Evolutionary conservation across 2,113 vertebrate genomes (phyloP).

Genomic region (Turnix velox): DNA sequence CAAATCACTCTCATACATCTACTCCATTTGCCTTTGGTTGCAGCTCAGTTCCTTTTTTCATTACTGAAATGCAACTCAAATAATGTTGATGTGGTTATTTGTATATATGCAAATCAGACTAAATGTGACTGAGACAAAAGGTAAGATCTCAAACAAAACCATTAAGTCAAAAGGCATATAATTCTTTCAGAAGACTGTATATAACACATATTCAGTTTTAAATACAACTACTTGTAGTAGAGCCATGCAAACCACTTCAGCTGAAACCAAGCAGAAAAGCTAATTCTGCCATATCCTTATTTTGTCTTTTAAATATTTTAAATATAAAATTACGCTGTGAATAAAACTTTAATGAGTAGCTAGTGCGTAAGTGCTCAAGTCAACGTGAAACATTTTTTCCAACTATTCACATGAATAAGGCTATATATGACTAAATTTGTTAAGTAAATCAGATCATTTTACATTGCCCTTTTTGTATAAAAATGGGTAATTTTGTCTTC

Average conservation of each 20-base stretch:
- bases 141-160: not conserved
- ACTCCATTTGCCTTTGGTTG: not conserved
- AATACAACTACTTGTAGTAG: not conserved
- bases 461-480: not conserved
- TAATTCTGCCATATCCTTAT: accelerated
- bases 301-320: not conserved
- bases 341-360: not conserved
- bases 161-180: not conserved
- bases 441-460: not conserved
- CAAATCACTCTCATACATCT: not conserved
- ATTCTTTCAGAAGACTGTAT: not conserved
- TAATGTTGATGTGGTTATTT: not conserved
- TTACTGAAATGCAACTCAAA: not conserved
- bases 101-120: not conserved
- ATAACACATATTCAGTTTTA: not conserved
- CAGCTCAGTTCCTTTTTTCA: not conserved
- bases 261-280: not conserved
- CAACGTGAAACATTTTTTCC: not conserved
- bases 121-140: not conserved
- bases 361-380: not conserved
- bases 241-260: not conserved
- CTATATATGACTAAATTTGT: not conserved
- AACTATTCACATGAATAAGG: not conserved
- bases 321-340: not conserved
- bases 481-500: not conserved